Conservation (phyloP, 2,888 invertebrate genomes). For the Melitaea athalia region DNA sequence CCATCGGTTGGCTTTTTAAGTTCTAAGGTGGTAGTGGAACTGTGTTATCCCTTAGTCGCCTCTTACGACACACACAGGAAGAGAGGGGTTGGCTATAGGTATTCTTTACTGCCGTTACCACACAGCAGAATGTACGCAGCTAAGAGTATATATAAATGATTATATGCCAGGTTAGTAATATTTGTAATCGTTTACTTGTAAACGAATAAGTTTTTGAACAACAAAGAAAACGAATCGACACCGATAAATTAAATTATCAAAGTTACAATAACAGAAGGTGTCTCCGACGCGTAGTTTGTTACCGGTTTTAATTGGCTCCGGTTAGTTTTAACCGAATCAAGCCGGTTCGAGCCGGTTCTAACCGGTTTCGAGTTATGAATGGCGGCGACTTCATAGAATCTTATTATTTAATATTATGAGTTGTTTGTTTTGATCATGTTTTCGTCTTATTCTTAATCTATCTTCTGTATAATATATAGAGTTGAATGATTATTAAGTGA, state of each 20-base stretch:
- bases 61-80: too few species aligned
- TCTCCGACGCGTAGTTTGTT: slow-evolving; percentile 42
- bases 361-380: slow-evolving; percentile 41
- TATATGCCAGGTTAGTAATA: too few species aligned
- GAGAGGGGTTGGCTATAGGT: too few species aligned
- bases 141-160: too few species aligned
- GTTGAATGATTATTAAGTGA: too few species aligned
- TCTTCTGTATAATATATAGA: too few species aligned
- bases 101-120: too few species aligned
- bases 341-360: slow-evolving; percentile 51
- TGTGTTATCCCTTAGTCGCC: too few species aligned
- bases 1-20: too few species aligned
- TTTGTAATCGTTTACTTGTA: too few species aligned
- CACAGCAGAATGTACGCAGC: too few species aligned
- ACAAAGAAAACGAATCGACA: slow-evolving; percentile 3
- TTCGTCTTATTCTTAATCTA: not conserved
- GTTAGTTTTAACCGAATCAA: slow-evolving; percentile 55
- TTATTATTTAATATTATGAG: slow-evolving; percentile 23
- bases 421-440: not conserved
- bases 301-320: slow-evolving; percentile 54
- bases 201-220: not conserved
- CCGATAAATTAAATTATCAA: slow-evolving; percentile 11
- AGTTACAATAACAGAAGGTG: slow-evolving; percentile 23
- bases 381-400: slow-evolving; percentile 41
- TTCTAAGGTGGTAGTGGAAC: too few species aligned